Evolutionary conservation across 1,140 invertebrate genomes (phyloP), one percentile per base, ranked within the genome.

Genomic region (Mizuhopecten yessoensis): DNA sequence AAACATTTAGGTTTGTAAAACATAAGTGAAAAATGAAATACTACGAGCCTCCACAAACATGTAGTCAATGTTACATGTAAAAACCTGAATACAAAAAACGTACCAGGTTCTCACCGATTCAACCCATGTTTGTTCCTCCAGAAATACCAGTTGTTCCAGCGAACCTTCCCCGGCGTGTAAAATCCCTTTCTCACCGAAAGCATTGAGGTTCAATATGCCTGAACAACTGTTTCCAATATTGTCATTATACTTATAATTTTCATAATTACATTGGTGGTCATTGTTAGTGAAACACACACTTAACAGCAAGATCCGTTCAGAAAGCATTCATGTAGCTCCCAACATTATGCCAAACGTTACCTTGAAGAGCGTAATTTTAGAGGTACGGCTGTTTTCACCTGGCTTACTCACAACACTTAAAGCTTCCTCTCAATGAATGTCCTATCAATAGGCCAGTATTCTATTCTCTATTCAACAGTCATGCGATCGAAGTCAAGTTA

Each of bases 261-360:
- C n/a, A 75, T 75, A 75, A 75, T 75, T 75, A 75, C 29, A n/a
- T n/a, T 17, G 29, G 57, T 11, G 23, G 57, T 9, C 57, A 75
- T 75, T 75, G 57, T 75, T 75, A 75, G 57, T 75, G 57, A 75
- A 75, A 75, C 57, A 75, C 57, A 75, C 57, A 75, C 57, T 75
- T 29, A 29, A 75, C 17, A 75, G 57, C 57, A 29, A 75, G 29
- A 75, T 75, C 23, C 23, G 0, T 5, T 75, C 9, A 75, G 57
- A 75, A 75, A 75, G 57, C 57, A 17, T 75, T 29, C 57, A 0
- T 5, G 29, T 7, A 75, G 57, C 29, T n/a, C 57, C 1, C 57
- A 75, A 17, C 23, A 75, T n/a, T 29, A 75, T 29, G 57, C 57
- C 57, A 75, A 75, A 29, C 23, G 57, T 75, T 75, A 75, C 57